Conservation (phyloP, 64 coral and sea anemone species). For the Stichodactyla helianthus region DNA sequence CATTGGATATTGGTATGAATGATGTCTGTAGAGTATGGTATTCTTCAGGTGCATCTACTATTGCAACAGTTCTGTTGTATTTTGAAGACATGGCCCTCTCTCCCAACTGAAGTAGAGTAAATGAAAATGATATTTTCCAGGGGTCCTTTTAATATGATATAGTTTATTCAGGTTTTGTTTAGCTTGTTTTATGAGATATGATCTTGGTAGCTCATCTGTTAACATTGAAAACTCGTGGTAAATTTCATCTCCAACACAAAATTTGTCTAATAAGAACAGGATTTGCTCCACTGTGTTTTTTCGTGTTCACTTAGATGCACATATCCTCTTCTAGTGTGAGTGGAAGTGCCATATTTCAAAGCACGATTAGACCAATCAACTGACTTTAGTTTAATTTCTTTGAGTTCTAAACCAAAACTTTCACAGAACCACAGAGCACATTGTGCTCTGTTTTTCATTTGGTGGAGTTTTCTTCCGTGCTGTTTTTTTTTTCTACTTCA, state of each 20-base stretch:
- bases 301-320: conserved; percentile 9
- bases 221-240: too few species aligned
- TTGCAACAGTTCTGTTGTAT: conserved; percentile 28
- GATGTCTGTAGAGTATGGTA: conserved; percentile 18
- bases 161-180: conserved; percentile 10
- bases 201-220: too few species aligned
- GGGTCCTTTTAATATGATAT: conserved; percentile 13
- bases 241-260: too few species aligned
- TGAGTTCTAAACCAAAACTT: conserved; percentile 51
- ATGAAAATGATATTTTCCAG: not conserved
- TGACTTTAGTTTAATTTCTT: conserved; percentile 37
- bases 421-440: conserved; percentile 62
- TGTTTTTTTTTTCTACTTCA: conserved; percentile 45
- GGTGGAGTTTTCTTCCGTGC: conserved; percentile 38
- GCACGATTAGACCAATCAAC: not conserved
- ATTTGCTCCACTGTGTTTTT: conserved; percentile 16
- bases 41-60: conserved; percentile 27
- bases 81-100: conserved; percentile 30
- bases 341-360: not conserved
- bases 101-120: conserved; percentile 8
- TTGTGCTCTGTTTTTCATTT: conserved; percentile 36
- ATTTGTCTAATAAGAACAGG: too few species aligned
- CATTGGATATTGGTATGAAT: not conserved
- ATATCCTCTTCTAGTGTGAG: not conserved
- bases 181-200: conserved; percentile 26